Base-by-base conservation (phyloP, 2,797 vertebrate species). In the Florisuga fusca region DNA sequence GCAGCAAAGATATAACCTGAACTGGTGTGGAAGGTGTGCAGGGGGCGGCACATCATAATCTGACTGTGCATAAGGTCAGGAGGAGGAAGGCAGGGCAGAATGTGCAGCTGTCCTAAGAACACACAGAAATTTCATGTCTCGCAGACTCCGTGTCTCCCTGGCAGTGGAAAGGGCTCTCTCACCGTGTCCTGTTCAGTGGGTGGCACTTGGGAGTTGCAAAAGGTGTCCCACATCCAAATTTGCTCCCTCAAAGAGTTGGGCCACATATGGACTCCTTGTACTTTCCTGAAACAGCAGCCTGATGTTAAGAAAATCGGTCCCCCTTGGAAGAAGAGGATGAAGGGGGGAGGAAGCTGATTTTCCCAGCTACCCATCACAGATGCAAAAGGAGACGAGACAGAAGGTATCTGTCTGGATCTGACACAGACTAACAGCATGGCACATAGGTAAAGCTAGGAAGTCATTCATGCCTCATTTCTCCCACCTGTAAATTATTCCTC, bases 391-490 rank as follows among this genome's bases (percentile, higher is more conserved):
- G 95, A 95, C 68, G 80, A 81, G 86, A 94, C 93, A 96, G 94
- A 95, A 94, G 93, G 93, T 50, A 95, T 57, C 88, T 96, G 94
- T 92, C 93, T 96, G 92, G 59, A 79, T 95, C 71, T 91, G 74
- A 95, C 91, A 96, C 67, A 93, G 77, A 87, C 83, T 94, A 93
- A 89, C 94, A 88, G 91, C 93, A 55, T 58, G 76, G 91, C 83
- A 79, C 31, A 41, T 41, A 84, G 71, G 88, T 90, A 94, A 91
- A 88, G 83, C 93, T 91, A 83, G 71, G 83, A 94, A 95, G 94
- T 93, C 92, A 93, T 97, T 95, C 94, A 96, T 92, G 95, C 95
- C 90, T 96, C 96, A 96, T 97, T 96, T 95, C 95, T 89, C 72
- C 95, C 94, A 93, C 92, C 92, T 94, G 90, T 90, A 95, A 94